Percentiles rank a stretch among this genome's conserved stretches.
Conservation (phyloP, 2,113 vertebrate species). For the Carassius auratus region DNA sequence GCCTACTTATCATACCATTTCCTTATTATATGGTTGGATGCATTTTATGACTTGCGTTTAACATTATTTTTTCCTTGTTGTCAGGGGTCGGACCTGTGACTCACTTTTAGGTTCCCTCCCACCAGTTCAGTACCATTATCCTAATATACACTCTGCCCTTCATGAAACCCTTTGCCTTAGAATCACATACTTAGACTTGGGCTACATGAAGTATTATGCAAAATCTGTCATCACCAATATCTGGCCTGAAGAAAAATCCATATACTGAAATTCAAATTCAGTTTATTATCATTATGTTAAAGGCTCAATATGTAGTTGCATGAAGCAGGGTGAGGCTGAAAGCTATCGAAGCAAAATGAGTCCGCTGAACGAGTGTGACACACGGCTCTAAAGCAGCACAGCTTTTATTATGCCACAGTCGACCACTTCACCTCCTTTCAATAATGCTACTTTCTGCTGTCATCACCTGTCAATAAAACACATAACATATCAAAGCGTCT, state of each 20-base stretch:
- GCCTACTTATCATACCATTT: neutral
- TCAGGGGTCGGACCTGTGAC: neutral
- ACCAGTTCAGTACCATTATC: neutral
- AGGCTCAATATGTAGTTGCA: too few relatives aligned
- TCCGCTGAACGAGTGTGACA: too few relatives aligned
- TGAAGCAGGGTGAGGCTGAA: too few relatives aligned
- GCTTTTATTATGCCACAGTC: too few relatives aligned
- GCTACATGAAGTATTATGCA: neutral
- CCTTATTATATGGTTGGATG: conserved; percentile 19
- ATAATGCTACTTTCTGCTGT: too few relatives aligned
- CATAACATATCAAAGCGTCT: too few relatives aligned
- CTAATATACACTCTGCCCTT: neutral
- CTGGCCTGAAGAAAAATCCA: neutral
- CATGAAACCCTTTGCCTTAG: neutral
- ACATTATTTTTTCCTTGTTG: neutral
- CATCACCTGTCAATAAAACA: too few relatives aligned
- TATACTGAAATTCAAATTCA: conserved; percentile 25
- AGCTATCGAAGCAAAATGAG: too few relatives aligned
- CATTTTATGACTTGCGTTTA: conserved; percentile 11
- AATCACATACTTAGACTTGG: neutral
- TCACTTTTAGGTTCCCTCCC: neutral
- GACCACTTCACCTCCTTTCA: too few relatives aligned
- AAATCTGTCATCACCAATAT: conserved; percentile 8
- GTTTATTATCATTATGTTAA: neutral
- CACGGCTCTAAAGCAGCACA: too few relatives aligned